A percentile compares a stretch with the other conserved stretches of the same genome.
phyloP scores from a whole-genome alignment of 1,140 invertebrate species.

The Neodiprion lecontei region DNA sequence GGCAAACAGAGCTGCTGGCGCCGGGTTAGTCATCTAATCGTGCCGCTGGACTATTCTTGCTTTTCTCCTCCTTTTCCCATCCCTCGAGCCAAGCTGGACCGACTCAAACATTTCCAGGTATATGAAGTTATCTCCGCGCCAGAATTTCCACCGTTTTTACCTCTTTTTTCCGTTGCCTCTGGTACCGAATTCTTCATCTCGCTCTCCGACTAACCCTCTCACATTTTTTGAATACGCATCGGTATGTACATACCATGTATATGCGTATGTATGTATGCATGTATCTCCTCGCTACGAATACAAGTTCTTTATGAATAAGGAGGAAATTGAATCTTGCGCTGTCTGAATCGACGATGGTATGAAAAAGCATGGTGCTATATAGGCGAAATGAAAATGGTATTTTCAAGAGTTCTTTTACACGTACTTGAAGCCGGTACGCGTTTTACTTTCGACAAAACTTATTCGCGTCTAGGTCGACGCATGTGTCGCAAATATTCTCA shows the following conservation, averaged over 20 bases:
- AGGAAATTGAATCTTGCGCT: constrained; percentile 58
- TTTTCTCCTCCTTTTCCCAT: constrained; percentile 11
- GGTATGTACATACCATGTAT: no score
- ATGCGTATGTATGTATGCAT: no score
- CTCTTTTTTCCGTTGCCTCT: constrained; percentile 14
- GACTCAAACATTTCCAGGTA: not conserved
- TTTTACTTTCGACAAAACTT: no score
- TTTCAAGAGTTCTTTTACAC: no score
- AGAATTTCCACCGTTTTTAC: constrained; percentile 22
- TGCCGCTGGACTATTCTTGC: not conserved
- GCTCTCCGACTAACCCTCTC: constrained; percentile 29
- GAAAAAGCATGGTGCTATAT: constrained; percentile 17
- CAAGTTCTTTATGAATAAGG: not conserved
- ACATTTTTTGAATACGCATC: constrained; percentile 7
- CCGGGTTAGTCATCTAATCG: constrained; percentile 35
- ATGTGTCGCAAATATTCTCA: no score
- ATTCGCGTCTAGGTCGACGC: no score
- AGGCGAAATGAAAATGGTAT: no score
- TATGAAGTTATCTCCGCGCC: not conserved
- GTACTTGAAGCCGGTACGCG: no score
- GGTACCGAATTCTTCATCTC: constrained; percentile 30
- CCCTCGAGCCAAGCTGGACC: constrained; percentile 13
- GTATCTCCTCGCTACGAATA: not conserved
- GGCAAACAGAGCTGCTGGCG: constrained; percentile 26
- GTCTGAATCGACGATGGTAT: constrained; percentile 38